A percentile compares a stretch with the other conserved stretches of the same genome.
Conservation (phyloP, 2,113 vertebrate genomes). For the Oreotragus oreotragus region DNA sequence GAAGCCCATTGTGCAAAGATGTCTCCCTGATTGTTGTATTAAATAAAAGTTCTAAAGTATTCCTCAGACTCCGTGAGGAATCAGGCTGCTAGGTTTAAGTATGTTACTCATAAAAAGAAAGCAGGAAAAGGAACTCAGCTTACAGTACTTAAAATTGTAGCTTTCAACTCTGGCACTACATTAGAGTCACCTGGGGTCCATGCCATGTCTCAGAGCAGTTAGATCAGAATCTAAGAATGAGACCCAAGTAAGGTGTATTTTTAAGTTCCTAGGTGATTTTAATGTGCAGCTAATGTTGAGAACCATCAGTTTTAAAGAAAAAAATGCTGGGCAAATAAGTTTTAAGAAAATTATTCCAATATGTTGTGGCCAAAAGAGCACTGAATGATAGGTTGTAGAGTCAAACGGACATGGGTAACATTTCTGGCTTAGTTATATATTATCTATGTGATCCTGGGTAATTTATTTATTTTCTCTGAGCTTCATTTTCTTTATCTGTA, state of each 20-base stretch:
- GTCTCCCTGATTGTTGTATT: background rate
- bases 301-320: constrained; percentile 15
- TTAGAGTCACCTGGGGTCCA: background rate
- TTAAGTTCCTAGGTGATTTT: background rate
- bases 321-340: background rate
- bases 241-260: background rate
- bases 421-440: background rate
- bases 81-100: background rate
- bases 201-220: background rate
- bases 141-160: background rate
- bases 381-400: background rate
- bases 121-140: background rate
- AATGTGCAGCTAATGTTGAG: background rate
- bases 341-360: constrained; percentile 9
- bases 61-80: background rate
- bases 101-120: background rate
- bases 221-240: background rate
- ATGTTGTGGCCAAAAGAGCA: background rate
- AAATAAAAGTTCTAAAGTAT: background rate
- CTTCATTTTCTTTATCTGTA: constrained; percentile 19
- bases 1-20: background rate
- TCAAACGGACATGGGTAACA: background rate
- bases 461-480: background rate
- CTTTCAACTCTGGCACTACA: background rate
- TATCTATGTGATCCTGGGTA: background rate